Base-by-base conservation (phyloP, 2,113 vertebrate species). In the Takifugu flavidus region DNA sequence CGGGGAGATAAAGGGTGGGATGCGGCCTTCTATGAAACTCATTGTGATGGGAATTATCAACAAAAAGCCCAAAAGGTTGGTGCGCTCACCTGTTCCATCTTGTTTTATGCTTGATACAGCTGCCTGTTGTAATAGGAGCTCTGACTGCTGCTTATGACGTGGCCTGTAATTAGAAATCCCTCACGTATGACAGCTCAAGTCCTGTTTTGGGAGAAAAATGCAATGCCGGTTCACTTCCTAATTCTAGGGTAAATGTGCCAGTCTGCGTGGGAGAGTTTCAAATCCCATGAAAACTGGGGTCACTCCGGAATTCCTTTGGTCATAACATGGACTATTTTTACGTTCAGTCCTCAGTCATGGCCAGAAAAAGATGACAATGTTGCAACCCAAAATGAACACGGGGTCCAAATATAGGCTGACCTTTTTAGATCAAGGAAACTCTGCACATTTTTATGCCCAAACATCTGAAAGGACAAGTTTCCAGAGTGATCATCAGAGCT, bases 41-140 rank as follows among this genome's bases (percentile, higher is more conserved):
- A 76, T 91, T 53, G 87, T 92, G 39, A 91, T 92, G 91, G 91
- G 91, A 52, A 92, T 92, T 61, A 75, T 92, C 62, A 80, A 91
- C 81, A 78, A 89, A 65, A 89, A 89, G 52, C 84, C 91, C 7
- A 90, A 90, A 46, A 92, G 86, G 91, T 92, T 27, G 65, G 82
- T 70, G 60, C 46, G 34, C 13, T 3, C 66, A 53, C 25, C n/a
- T 53, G 46, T 49, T 53, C 14, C 49, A 10, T 39, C 1, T 0
- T 47, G 43, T 49, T 20, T 2, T 3, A 2, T 3, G 14, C 45
- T 15, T 6, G 25, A 12, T 61, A 1, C 3, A 64, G 13, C 14
- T 15, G 13, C 1, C 4, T 65, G 63, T 26, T 56, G 55, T 53
- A 12, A 53, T 50, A 6, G 3, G 25, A 46, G 8, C 12, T 4